A percentile compares a stretch with the other conserved stretches of the same genome.
These are phyloP conservation scores for Drosophila mercatorum DNA, from an alignment of 2,888 invertebrate genomes.

Conservation along the genomic window DNA sequence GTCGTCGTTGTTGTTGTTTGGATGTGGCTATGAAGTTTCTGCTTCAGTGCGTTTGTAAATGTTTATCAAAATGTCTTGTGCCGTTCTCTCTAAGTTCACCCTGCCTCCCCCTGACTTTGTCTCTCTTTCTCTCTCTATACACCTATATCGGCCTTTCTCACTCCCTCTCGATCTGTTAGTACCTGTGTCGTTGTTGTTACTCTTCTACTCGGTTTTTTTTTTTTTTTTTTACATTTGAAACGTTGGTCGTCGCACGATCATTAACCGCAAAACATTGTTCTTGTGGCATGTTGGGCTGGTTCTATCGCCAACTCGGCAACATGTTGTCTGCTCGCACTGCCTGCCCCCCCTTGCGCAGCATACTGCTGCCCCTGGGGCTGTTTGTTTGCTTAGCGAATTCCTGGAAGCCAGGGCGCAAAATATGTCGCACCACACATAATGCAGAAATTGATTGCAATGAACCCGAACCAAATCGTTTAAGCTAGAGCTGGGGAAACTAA, in stretches of 20 bases:
- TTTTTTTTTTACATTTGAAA: constrained; percentile 72
- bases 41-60: constrained; percentile 77
- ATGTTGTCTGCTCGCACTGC: constrained; percentile 29
- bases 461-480: constrained; percentile 1
- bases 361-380: constrained; percentile 25
- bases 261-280: constrained; percentile 82
- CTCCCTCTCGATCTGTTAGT: neutral
- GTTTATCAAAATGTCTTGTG: constrained; percentile 79
- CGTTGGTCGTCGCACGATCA: constrained; percentile 76
- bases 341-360: neutral
- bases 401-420: constrained; percentile 57
- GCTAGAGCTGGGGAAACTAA: neutral
- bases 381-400: constrained; percentile 50
- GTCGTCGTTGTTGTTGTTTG: constrained; percentile 33
- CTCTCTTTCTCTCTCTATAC: constrained; percentile 5
- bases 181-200: constrained; percentile 19
- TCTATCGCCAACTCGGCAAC: constrained; percentile 48
- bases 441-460: constrained; percentile 34
- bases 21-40: constrained; percentile 68
- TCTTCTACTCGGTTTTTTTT: constrained; percentile 32
- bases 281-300: constrained; percentile 65
- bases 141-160: neutral
- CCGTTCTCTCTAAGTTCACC: constrained; percentile 61
- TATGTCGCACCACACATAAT: constrained; percentile 48
- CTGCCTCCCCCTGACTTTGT: neutral